These are phyloP conservation scores for Mesitornis unicolor DNA, from an alignment of 2,113 vertebrate species.

Conservation along the genomic window DNA sequence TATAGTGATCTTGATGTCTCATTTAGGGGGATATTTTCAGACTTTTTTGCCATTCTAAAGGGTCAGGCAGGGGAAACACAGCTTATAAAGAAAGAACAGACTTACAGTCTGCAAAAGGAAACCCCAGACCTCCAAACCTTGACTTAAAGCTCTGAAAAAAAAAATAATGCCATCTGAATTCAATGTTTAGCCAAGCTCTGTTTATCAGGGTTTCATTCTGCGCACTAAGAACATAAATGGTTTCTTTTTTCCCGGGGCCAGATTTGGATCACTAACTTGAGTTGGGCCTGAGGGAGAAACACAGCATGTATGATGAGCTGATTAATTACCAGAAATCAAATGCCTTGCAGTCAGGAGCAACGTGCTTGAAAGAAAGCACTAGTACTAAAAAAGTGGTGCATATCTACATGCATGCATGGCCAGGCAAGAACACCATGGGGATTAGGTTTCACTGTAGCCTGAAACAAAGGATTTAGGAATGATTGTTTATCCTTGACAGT, in stretches of 20 bases:
- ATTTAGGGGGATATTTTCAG: slow-evolving; percentile 7
- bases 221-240: slow-evolving; percentile 62
- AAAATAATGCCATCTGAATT: slow-evolving; percentile 55
- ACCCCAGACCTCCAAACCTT: not conserved
- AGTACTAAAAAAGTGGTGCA: slow-evolving; percentile 33
- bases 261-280: slow-evolving; percentile 75
- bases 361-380: slow-evolving; percentile 56
- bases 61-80: not conserved
- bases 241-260: slow-evolving; percentile 71
- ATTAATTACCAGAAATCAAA: slow-evolving; percentile 82
- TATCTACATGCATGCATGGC: slow-evolving; percentile 47
- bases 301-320: slow-evolving; percentile 75
- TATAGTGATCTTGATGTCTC: slow-evolving; percentile 17
- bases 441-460: slow-evolving; percentile 66
- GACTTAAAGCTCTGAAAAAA: not conserved
- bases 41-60: not conserved
- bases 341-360: slow-evolving; percentile 72
- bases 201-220: slow-evolving; percentile 67
- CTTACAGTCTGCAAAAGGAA: not conserved
- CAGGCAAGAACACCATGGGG: slow-evolving; percentile 53
- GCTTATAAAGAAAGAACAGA: not conserved
- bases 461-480: slow-evolving; percentile 71
- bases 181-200: slow-evolving; percentile 63
- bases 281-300: slow-evolving; percentile 71
- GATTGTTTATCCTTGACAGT: slow-evolving; percentile 73